Evolutionary conservation across 30 jellyfish, hydroid and myxozoan species (phyloP), one percentile per base, ranked within the genome.

Genomic region (Chironex yamaguchii): DNA sequence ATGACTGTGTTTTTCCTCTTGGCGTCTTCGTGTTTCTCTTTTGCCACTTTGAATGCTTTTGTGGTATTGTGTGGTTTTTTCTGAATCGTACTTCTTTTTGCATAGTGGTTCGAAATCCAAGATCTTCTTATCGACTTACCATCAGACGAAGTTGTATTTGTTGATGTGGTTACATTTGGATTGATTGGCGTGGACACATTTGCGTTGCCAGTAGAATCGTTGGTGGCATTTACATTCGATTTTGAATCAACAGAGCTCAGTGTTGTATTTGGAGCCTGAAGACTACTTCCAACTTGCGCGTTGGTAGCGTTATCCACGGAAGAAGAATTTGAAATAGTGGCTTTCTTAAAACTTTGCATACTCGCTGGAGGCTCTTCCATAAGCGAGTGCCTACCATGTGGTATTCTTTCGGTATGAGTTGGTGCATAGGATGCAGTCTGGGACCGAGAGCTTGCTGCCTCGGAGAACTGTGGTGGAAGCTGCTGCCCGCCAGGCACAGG

Each of bases 1-100:
- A 92, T 87, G 1, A 92, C 96, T 13, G 90, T 89, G 34, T 92
- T 92, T 70, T 92, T 92, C 68, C 87, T 87, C 74, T 93, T 93
- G 9, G 93, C 98, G 64, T 87, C 81, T 30, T 73, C 91, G 24
- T 82, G 82, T 49, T 90, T 82, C 51, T 76, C 91, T 33, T 90
- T 65, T 58, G 82, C 97, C 29, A 69, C 32, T 27, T 42, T 36
- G 0, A 81, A n/a, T 65, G 58, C 75, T 34, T 87, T 86, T 36
- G 48, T 24, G 0, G 75, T 32, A 75, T 87, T 65, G 1, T 2
- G 22, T n/a, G n/a, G n/a, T n/a, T 31, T 29, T 4, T 17, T 35
- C 42, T 25, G 58, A 1, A 72, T 23, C 70, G 4, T 71, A 48
- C 71, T 54, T 62, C 23, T 22, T 42, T 42, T 42, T 6, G 17